Percentiles rank a stretch among this genome's conserved stretches.
These are phyloP conservation scores for Xenopus petersii DNA, from an alignment of 2,797 vertebrate species.

Conservation along the genomic window DNA sequence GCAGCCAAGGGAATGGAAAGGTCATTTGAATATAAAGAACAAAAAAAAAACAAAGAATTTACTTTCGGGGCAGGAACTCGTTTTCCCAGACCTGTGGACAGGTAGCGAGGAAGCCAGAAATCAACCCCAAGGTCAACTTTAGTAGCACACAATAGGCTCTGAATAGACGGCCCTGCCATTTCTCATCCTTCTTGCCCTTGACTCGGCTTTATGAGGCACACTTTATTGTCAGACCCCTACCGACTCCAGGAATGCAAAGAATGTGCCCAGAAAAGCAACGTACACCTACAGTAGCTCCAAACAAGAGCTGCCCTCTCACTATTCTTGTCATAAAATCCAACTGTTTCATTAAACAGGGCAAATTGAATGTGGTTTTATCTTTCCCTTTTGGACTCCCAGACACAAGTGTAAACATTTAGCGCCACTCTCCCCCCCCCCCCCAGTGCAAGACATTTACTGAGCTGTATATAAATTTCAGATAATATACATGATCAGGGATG, in stretches of 20 bases:
- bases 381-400: no score
- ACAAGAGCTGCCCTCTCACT: no score
- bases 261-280: not conserved
- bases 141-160: constrained; percentile 20
- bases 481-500: no score
- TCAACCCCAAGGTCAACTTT: not conserved
- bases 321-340: not conserved
- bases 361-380: no score
- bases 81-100: constrained; percentile 7
- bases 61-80: not conserved
- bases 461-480: no score
- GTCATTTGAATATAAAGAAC: no score
- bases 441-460: no score
- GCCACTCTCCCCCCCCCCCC: no score
- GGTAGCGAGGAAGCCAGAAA: constrained; percentile 27
- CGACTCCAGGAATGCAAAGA: not conserved
- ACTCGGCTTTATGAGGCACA: not conserved
- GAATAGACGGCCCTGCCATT: constrained; percentile 3
- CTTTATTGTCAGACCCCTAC: not conserved
- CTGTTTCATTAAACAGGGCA: no score
- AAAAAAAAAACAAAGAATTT: constrained; percentile 8
- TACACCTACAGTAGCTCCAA: not conserved
- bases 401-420: no score
- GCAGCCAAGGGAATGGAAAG: no score
- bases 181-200: constrained; percentile 16